Evolutionary conservation across 2,797 vertebrate species (phyloP), one percentile per base, ranked within the genome.

Genomic region (Poeciliopsis turneri): DNA sequence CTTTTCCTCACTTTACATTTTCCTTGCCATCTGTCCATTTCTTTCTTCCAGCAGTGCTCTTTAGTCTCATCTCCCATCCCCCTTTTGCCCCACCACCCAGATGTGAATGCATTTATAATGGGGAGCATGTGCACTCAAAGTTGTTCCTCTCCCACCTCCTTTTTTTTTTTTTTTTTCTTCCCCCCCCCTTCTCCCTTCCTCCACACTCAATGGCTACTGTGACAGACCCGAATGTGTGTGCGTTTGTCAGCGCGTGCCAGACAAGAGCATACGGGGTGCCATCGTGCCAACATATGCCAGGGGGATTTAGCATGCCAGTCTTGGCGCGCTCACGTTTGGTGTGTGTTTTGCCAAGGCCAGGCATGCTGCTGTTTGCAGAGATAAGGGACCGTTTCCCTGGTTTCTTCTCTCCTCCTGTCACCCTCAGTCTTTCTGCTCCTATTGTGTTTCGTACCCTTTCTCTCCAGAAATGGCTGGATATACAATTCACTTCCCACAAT

Each of bases 81-180:
- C 87, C 88, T 68, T 86, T 90, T 84, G 84, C 88, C 84, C 90
- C 85, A 91, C 91, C 91, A 92, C 89, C 94, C 94, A 95, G 94
- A 96, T 95, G 95, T 95, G 93, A 93, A 92, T 91, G 93, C 92
- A 95, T 96, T 92, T 92, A 93, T 94, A 95, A 95, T 95, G 88
- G 92, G 86, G 87, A 92, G 90, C 93, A 94, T 85, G 90, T 95
- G 92, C 90, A 87, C 87, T 90, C 86, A 87, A 88, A 86, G 90
- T 88, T 87, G 87, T 86, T 90, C 85, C 85, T 87, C 72, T 78
- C 45, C 81, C 9, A 76, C 73, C 73, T 76, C 79, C 41, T 72
- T 59, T 28, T 23, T 39, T 39, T 39, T 36, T 33, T 33, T 33
- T 36, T 1, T 39, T 5, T 76, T 43, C 16, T 36, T 8, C 41